Evolutionary conservation across 2,113 vertebrate species (phyloP), one percentile per base, ranked within the genome.

Genomic region (Candoia aspera): DNA sequence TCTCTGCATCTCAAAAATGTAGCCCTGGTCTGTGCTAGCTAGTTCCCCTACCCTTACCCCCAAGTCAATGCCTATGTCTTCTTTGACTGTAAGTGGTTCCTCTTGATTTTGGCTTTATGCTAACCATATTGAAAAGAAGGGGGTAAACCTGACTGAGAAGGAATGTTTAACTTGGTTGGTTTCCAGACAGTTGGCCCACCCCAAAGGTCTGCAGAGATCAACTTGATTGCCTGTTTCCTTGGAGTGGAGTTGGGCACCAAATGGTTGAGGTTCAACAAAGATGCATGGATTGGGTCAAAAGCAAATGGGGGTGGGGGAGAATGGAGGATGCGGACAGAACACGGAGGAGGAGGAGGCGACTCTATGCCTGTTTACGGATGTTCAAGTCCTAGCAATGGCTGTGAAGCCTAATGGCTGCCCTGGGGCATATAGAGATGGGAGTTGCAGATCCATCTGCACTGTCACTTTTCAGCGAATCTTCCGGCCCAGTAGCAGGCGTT

Each of bases 1-100:
- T 57, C 95, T 96, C 94, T 33, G 19, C 92, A 0, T 46, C 8
- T n/a, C 92, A 11, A 96, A 93, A 87, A 86, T 87, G 93, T 93
- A 91, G 92, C 33, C 87, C 73, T 91, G 37, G 85, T 92, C 15
- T 73, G 91, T 1, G 0, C 84, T 11, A 91, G 92, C 87, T 64
- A 0, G 33, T 60, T 92, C 8, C 8, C 87, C 37, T 46, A 58
- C 92, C 6, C 8, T 86, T 46, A 58, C 92, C 6, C 8, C 86
- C 54, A 53, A 0, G 84, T 90, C 89, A 92, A 13, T 86, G 93
- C 91, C 84, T 42, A 19, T 6, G 19, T 21, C 21, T 84, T 1
- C 19, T 23, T 57, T 15, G n/a, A 42, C 26, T 42, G 57, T 23
- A 57, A 68, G 84, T 33, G 26, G 19, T 54, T 26, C 17, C 55